Evolutionary conservation across 2,888 invertebrate species (phyloP).

Genomic region (Harmothoe impar): DNA sequence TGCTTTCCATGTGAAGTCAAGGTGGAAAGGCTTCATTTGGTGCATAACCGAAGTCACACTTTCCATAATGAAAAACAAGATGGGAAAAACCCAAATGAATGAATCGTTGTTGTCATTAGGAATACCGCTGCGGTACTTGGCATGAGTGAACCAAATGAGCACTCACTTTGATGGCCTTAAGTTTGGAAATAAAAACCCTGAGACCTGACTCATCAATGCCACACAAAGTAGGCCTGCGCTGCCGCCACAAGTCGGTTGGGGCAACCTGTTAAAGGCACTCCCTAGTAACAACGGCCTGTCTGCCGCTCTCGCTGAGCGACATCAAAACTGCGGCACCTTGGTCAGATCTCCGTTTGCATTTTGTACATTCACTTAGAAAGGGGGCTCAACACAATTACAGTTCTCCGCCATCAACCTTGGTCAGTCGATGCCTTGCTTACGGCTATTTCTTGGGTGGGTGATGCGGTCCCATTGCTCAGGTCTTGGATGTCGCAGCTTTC

Average conservation of each 20-base stretch:
- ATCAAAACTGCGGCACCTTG: neutral
- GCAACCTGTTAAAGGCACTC: conserved; percentile 7
- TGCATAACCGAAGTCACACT: neutral
- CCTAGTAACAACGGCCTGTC: neutral
- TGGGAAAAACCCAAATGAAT: conserved; percentile 13
- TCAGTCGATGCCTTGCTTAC: conserved; percentile 9
- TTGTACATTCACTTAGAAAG: conserved; percentile 1
- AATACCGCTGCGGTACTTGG: neutral
- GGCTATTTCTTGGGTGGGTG: conserved; percentile 24
- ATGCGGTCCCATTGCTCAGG: conserved; percentile 51
- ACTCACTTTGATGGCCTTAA: conserved; percentile 4
- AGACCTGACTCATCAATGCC: conserved; percentile 28
- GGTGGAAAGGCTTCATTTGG: conserved; percentile 25
- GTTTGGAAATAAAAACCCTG: conserved; percentile 7
- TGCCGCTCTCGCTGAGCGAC: conserved; percentile 2
- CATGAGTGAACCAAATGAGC: neutral
- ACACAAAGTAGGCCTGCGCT: conserved; percentile 26
- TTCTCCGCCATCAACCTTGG: conserved; percentile 51
- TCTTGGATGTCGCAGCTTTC: conserved; percentile 40
- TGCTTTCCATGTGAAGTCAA: conserved; percentile 25
- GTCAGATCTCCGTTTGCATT: conserved; percentile 49
- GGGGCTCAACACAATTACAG: conserved; percentile 16
- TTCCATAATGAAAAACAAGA: neutral
- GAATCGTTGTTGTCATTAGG: neutral
- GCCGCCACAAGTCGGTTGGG: neutral